phyloP scores from a whole-genome alignment of 2,888 invertebrate species.

The Drosophila acutilabella region DNA sequence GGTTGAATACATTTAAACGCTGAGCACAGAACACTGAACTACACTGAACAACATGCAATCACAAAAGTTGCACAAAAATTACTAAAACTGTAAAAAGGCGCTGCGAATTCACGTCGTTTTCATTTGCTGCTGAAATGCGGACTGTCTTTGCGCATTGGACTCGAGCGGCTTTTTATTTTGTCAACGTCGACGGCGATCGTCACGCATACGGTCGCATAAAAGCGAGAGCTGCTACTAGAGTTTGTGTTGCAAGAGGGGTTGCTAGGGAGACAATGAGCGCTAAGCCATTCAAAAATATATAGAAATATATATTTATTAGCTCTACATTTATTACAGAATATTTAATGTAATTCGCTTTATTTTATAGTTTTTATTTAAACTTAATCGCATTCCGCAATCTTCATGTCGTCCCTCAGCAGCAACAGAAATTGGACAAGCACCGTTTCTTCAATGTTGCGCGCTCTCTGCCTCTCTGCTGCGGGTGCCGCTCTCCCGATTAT shows the following conservation, averaged over 20 bases:
- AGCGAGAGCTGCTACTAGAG: slow-evolving; percentile 22
- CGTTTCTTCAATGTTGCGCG: background rate
- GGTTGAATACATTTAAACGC: slow-evolving; percentile 18
- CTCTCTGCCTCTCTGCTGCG: background rate
- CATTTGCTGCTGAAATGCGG: slow-evolving; percentile 54
- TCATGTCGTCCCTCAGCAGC: slow-evolving; percentile 5
- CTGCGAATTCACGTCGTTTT: slow-evolving; percentile 38
- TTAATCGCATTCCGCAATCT: background rate
- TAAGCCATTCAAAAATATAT: too few species aligned
- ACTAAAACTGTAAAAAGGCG: background rate
- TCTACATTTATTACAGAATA: too few species aligned
- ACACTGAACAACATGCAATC: slow-evolving; percentile 20
- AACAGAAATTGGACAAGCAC: background rate
- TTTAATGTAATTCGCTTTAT: too few species aligned
- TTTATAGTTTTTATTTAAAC: too few species aligned
- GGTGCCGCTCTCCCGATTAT: background rate
- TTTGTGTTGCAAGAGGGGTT: background rate
- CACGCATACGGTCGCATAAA: slow-evolving; percentile 29
- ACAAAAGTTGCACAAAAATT: background rate
- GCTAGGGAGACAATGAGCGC: too few species aligned
- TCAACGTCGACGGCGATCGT: slow-evolving; percentile 46
- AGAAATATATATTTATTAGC: too few species aligned
- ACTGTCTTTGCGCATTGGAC: slow-evolving; percentile 52
- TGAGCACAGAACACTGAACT: slow-evolving; percentile 9
- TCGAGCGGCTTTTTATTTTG: slow-evolving; percentile 64